A percentile compares a stretch with the other conserved stretches of the same genome.
Conservation (phyloP, 2,888 invertebrate species). For the Habroteleia sp. region DNA sequence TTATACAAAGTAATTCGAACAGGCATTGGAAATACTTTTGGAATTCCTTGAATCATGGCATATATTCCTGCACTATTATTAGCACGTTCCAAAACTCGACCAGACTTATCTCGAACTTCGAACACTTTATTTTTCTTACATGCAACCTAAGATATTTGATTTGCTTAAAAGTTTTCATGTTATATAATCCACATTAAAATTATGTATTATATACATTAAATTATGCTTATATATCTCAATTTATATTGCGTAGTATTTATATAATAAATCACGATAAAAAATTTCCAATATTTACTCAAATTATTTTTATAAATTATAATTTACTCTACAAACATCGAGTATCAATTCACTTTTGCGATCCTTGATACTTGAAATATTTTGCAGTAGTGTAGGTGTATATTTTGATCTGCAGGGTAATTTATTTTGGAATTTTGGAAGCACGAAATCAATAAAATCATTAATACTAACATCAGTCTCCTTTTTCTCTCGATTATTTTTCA, state of each 20-base stretch:
- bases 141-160: conserved; percentile 75
- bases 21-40: conserved; percentile 80
- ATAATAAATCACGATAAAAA: too few species aligned
- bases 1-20: conserved; percentile 80
- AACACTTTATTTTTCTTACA: conserved; percentile 82
- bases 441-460: conserved; percentile 53
- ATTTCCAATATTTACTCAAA: too few species aligned
- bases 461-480: too few species aligned
- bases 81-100: conserved; percentile 83
- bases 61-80: conserved; percentile 85
- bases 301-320: not conserved
- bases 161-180: too few species aligned
- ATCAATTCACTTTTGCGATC: conserved; percentile 83
- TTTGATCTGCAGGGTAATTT: conserved; percentile 84
- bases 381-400: conserved; percentile 81
- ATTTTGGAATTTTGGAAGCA: conserved; percentile 81
- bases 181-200: too few species aligned
- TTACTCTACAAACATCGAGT: conserved; percentile 82
- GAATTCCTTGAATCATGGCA: conserved; percentile 82
- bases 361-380: conserved; percentile 78
- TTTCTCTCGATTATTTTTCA: not conserved
- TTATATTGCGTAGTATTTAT: too few species aligned
- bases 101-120: conserved; percentile 82
- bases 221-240: too few species aligned
- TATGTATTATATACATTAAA: too few species aligned